phyloP scores from a whole-genome alignment of 2,113 vertebrate genomes.

The Catharus bicknelli region DNA sequence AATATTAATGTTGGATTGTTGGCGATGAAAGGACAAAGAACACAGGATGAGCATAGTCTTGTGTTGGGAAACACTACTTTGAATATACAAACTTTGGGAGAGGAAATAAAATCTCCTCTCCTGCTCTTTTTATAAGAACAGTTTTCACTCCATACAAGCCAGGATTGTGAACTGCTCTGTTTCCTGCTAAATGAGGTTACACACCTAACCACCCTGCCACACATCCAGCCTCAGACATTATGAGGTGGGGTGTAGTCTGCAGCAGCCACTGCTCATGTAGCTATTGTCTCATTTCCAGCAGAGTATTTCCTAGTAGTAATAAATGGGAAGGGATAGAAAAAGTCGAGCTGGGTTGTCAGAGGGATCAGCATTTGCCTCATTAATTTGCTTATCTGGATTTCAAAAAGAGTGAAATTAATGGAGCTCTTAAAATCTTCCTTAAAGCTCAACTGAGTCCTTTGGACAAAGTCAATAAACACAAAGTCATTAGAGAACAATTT shows the following conservation, averaged over 20 bases:
- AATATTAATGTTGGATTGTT: constrained; percentile 10
- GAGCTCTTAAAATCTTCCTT: not conserved
- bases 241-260: not conserved
- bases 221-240: not conserved
- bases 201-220: not conserved
- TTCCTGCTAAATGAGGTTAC: not conserved
- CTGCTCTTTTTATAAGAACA: not conserved
- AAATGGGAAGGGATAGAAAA: not conserved
- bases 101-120: not conserved
- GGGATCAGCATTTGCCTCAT: not conserved
- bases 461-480: not conserved
- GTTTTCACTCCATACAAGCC: fast-evolving
- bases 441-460: not conserved
- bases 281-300: not conserved
- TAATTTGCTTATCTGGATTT: not conserved
- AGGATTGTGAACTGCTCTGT: not conserved
- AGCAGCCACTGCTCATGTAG: not conserved
- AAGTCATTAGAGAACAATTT: not conserved
- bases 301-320: not conserved
- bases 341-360: not conserved
- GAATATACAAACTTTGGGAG: not conserved
- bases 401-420: not conserved
- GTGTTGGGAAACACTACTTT: not conserved
- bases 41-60: not conserved
- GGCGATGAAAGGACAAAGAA: constrained; percentile 9